Percentiles rank a stretch among this genome's conserved stretches.
Evolutionary conservation across 2,888 invertebrate genomes (phyloP).

Genomic region (Dryococelus australis): DNA sequence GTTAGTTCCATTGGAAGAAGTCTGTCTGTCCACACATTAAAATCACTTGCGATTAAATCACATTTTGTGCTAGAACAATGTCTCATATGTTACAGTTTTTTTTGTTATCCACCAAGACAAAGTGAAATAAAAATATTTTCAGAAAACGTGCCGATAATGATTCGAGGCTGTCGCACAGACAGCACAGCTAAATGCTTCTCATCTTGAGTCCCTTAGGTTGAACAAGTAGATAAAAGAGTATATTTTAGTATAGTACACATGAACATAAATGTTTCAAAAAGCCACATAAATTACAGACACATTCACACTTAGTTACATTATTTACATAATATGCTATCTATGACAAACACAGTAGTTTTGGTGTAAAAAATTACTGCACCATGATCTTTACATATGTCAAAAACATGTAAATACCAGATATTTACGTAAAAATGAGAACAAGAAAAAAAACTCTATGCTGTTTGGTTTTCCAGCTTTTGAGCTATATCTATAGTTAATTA

Average conservation of each 20-base stretch:
- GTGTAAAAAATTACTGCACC: slow-evolving; percentile 38
- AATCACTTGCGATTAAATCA: slow-evolving; percentile 11
- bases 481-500: slow-evolving; percentile 13
- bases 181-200: not conserved
- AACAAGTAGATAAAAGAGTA: slow-evolving; percentile 16
- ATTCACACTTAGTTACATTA: slow-evolving; percentile 35
- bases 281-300: slow-evolving; percentile 21
- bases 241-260: slow-evolving; percentile 7
- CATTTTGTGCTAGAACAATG: slow-evolving; percentile 13
- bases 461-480: slow-evolving; percentile 11
- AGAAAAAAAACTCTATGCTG: slow-evolving; percentile 19
- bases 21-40: slow-evolving; percentile 17
- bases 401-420: slow-evolving; percentile 13
- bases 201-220: slow-evolving; percentile 1
- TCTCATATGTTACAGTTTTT: not conserved
- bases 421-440: not conserved
- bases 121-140: not conserved
- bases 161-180: not conserved
- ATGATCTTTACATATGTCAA: slow-evolving; percentile 29
- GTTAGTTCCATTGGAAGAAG: slow-evolving; percentile 21
- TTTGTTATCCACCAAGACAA: not conserved
- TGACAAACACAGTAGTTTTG: slow-evolving; percentile 33
- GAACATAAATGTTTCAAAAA: slow-evolving; percentile 35
- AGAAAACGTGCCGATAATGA: not conserved
- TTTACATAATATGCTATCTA: slow-evolving; percentile 31